Conservation (phyloP, 2,888 invertebrate species). For the Entomobrya proxima region DNA sequence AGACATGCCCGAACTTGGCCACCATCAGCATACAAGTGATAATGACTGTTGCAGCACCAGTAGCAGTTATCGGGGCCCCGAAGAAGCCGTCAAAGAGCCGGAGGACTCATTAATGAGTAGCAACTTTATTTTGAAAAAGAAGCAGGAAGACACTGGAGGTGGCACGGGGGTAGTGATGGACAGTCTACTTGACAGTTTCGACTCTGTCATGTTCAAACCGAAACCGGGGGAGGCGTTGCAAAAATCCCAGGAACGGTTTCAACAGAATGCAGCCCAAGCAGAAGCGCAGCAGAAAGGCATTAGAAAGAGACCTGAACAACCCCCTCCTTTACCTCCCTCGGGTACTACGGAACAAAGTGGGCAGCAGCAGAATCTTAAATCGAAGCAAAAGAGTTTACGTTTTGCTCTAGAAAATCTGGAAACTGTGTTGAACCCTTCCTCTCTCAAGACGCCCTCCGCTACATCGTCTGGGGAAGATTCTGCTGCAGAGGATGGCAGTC, state of each 20-base stretch:
- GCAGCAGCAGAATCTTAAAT: neutral
- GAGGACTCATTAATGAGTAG: constrained; percentile 53
- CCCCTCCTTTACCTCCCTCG: constrained; percentile 56
- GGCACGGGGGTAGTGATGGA: constrained; percentile 27
- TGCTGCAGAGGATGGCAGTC: neutral
- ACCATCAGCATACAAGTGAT: constrained; percentile 17
- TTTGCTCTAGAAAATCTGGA: constrained; percentile 68
- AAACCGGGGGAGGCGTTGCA: constrained; percentile 48
- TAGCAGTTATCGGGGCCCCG: constrained; percentile 8
- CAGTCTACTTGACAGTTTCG: constrained; percentile 73
- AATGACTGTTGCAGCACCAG: constrained; percentile 32
- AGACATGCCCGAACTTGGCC: constrained; percentile 49
- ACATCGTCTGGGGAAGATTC: neutral
- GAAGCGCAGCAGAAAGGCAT: constrained; percentile 45
- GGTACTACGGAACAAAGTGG: neutral
- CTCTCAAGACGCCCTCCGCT: neutral
- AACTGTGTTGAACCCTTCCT: constrained; percentile 60
- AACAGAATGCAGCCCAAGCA: neutral
- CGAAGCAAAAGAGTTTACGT: constrained; percentile 63
- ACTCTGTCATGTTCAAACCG: constrained; percentile 72
- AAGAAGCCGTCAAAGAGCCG: constrained; percentile 30
- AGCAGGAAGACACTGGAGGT: neutral
- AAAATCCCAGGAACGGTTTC: constrained; percentile 3
- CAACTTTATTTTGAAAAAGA: constrained; percentile 61
- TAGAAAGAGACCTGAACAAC: constrained; percentile 52